These are phyloP conservation scores for Caenorhabditis sp. DNA, from an alignment of 2,888 invertebrate species.

Conservation along the genomic window DNA sequence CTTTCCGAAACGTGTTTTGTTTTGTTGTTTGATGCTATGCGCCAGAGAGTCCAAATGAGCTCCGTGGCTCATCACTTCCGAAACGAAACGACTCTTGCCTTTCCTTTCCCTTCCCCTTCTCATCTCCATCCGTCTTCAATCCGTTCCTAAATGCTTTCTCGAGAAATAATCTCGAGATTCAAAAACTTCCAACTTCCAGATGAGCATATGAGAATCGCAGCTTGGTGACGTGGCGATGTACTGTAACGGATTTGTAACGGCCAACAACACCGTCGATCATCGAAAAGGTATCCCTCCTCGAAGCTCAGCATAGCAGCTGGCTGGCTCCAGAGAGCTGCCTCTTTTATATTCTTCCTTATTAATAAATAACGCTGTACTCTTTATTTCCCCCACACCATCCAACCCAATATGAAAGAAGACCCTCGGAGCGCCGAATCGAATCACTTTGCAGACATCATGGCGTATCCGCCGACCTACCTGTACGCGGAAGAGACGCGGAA, in stretches of 20 bases:
- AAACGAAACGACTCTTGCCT: conserved; percentile 16
- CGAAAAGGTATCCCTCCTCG: conserved; percentile 47
- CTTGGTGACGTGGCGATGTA: conserved; percentile 34
- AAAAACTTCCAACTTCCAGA: neutral
- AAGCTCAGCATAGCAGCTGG: neutral
- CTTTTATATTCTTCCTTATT: conserved; percentile 27
- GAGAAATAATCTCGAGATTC: neutral
- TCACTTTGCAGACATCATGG: conserved; percentile 26
- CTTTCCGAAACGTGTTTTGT: conserved; percentile 8
- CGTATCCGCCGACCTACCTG: conserved; percentile 34
- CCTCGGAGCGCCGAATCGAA: too few species aligned
- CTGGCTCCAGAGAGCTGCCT: neutral
- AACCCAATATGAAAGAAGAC: too few species aligned
- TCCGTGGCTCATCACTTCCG: conserved; percentile 6
- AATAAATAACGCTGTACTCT: conserved; percentile 46
- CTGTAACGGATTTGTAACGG: conserved; percentile 31
- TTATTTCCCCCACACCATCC: neutral
- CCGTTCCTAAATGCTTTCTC: too few species aligned
- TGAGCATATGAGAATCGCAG: conserved; percentile 39
- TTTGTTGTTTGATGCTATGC: conserved; percentile 7
- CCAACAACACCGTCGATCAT: neutral
- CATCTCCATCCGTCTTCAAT: neutral
- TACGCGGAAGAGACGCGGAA: conserved; percentile 39
- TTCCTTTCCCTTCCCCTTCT: neutral
- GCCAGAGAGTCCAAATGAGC: conserved; percentile 12